Base-by-base conservation (phyloP, 2,888 invertebrate genomes). In the Agrotis exclamationis region DNA sequence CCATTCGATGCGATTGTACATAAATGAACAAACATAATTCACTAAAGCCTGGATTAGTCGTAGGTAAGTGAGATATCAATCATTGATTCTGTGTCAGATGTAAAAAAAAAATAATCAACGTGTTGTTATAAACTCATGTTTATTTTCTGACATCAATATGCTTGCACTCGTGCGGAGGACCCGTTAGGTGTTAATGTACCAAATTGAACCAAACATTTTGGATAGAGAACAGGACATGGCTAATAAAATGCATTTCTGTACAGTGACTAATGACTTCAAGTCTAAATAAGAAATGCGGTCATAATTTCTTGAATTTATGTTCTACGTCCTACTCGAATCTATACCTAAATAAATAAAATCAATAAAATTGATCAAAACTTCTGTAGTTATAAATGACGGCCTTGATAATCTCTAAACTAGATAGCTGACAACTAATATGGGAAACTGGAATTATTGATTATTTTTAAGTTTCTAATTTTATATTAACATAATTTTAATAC, bases 181-280 rank as follows among this genome's bases (percentile, higher is more conserved):
- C 87, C 87, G 87, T 87, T 87, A 87, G 63, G 74, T 80, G 85
- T 77, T 83, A 86, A 87, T 81, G 80, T 82, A 79, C 74, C 59
- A 64, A 76, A 76, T 22, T 56, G 51, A 68, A 20, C n/a, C 22
- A 62, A 70, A 47, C 7, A 48, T 74, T 54, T 66, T 59, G 48
- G 39, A 51, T 63, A 64, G 47, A 63, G 33, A 51, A 53, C 24
- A 76, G 39, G 28, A 60, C 20, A 45, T 67, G 5, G 65, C 66
- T 67, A 76, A 63, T 79, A 63, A 73, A 79, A 80, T 84, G 79
- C 70, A 74, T 73, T 48, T 47, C 47, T 71, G 20, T 68, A 84
- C 79, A 81, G 60, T 80, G 85, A 85, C 72, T 81, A 81, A 85
- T 81, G 74, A 69, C 57, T 76, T 65, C 16, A 67, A 66, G 50